Percentiles rank a stretch among this genome's conserved stretches.
Conservation (phyloP, 2,797 vertebrate species). For the Protonibea diacanthus region DNA sequence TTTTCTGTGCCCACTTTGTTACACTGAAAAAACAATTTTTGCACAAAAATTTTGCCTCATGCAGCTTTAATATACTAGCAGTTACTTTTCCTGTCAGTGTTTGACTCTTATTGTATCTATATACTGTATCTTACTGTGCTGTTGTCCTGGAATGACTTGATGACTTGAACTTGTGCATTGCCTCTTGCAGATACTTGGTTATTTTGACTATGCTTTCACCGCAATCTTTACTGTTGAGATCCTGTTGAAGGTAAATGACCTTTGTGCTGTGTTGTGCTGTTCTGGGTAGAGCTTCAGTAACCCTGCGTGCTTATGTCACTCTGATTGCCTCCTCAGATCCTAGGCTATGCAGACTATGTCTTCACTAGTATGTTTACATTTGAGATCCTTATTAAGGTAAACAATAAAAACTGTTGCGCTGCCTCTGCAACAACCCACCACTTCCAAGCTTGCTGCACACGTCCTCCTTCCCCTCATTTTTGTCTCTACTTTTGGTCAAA, state of each 20-base stretch:
- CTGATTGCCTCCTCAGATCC: conserved; percentile 94
- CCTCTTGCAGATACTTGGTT: conserved; percentile 99
- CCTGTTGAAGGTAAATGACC: conserved; percentile 97
- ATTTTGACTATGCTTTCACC: conserved; percentile 99
- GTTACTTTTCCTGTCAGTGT: conserved; percentile 11
- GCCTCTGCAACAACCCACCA: conserved; percentile 80
- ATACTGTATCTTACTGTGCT: conserved; percentile 27
- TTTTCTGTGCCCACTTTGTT: background rate
- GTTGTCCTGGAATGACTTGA: conserved; percentile 64
- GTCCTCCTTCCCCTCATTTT: conserved; percentile 68
- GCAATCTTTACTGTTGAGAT: conserved; percentile 99
- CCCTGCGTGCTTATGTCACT: conserved; percentile 79
- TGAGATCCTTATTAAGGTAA: conserved; percentile 99
- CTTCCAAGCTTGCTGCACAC: conserved; percentile 83
- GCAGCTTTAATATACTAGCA: conserved; percentile 5
- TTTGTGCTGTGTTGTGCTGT: conserved; percentile 75
- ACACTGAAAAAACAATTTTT: background rate
- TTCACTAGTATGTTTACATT: conserved; percentile 99
- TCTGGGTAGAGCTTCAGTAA: conserved; percentile 88
- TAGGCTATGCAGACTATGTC: conserved; percentile 99
- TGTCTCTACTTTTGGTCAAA: conserved; percentile 80
- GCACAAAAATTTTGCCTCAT: conserved; percentile 2
- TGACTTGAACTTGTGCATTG: conserved; percentile 80
- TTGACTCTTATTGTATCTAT: conserved; percentile 18
- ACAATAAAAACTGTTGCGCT: conserved; percentile 62